Evolutionary conservation across 1,140 invertebrate species (phyloP).

Genomic region (Drosophila equinoxialis): DNA sequence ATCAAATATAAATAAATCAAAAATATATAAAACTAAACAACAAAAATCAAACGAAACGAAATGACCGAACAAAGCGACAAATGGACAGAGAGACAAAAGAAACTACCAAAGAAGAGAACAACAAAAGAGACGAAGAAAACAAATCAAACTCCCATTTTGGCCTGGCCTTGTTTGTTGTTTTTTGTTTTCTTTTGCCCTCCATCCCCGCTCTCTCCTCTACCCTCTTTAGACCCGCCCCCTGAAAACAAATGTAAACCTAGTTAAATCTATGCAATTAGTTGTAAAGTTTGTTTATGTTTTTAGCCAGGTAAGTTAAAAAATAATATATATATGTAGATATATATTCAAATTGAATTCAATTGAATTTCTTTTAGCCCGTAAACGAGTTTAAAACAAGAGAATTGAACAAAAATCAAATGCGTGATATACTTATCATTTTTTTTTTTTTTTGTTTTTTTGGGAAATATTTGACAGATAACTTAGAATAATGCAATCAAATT

Average conservation of each 20-base stretch:
- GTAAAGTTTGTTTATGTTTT: conserved; percentile 45
- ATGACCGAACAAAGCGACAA: not conserved
- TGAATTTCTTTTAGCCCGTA: conserved; percentile 23
- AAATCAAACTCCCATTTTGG: conserved; percentile 33
- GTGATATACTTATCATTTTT: conserved; percentile 53
- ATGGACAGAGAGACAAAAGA: conserved; percentile 9
- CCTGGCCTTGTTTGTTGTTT: not conserved
- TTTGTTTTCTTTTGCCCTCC: not conserved
- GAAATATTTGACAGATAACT: conserved; percentile 43
- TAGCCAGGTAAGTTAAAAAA: conserved; percentile 71
- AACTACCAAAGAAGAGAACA: conserved; percentile 2
- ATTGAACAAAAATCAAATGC: conserved; percentile 62
- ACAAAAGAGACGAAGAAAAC: conserved; percentile 24
- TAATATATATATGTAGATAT: conserved; percentile 20
- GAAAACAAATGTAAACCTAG: not conserved
- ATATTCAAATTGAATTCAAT: conserved; percentile 11
- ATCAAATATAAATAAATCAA: conserved; percentile 28
- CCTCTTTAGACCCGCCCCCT: not conserved
- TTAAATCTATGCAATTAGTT: conserved; percentile 45
- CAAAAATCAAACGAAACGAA: not conserved
- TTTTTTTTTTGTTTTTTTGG: conserved; percentile 66
- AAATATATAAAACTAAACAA: conserved; percentile 30
- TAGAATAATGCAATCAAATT: conserved; percentile 18
- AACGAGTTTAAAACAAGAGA: conserved; percentile 51
- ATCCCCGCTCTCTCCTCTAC: not conserved